Conservation (phyloP, 1,140 invertebrate genomes). For the Neotoxoptera formosana region DNA sequence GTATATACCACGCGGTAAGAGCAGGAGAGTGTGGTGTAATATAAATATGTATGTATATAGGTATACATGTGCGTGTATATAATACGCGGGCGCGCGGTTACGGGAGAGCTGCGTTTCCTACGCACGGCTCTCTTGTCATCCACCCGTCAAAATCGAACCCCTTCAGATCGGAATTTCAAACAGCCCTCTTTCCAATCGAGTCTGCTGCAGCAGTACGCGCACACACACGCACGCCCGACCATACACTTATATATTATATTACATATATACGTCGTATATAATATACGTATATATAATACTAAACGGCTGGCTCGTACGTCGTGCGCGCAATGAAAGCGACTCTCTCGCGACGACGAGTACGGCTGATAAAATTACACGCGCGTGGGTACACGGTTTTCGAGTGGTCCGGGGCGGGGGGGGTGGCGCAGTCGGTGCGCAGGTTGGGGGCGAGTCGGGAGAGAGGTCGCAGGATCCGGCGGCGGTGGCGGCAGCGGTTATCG, state of each 20-base stretch:
- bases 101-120: not conserved
- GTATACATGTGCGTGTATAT: not conserved
- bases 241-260: not conserved
- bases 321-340: not conserved
- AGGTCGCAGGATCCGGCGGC: not conserved
- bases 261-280: not conserved
- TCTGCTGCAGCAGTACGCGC: no score
- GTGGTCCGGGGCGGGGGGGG: no score
- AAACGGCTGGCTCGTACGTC: not conserved
- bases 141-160: constrained; percentile 41
- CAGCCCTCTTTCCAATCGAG: constrained; percentile 19
- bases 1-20: no score
- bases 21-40: no score
- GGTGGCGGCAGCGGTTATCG: not conserved
- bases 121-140: constrained; percentile 3
- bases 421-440: no score
- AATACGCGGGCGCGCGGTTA: not conserved
- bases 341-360: not conserved
- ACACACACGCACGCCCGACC: no score
- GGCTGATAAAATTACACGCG: not conserved
- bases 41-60: no score
- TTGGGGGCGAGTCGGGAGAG: not conserved
- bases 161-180: constrained; percentile 35
- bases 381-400: not conserved
- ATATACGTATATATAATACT: not conserved